Evolutionary conservation across 2,797 vertebrate species (phyloP).

Genomic region (Pterois miles): DNA sequence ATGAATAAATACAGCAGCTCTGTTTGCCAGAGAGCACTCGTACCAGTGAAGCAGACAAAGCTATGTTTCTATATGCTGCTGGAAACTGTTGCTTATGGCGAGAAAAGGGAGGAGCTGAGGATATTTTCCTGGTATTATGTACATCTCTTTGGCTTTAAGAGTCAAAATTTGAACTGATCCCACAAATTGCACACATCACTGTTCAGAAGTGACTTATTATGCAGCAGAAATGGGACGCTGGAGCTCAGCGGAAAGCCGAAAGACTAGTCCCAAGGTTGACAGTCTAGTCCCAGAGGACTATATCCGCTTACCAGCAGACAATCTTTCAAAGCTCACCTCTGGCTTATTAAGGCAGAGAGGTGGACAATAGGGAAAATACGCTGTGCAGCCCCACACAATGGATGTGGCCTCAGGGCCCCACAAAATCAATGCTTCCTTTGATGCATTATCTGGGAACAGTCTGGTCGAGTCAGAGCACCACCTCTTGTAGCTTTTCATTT

Average conservation of each 20-base stretch:
- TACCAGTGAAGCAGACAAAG: neutral
- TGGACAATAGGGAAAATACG: slow-evolving; percentile 24
- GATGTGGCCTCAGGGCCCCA: slow-evolving; percentile 8
- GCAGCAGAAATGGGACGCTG: neutral
- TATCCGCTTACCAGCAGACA: neutral
- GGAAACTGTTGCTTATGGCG: neutral
- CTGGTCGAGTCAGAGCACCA: slow-evolving; percentile 27
- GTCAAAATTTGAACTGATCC: neutral
- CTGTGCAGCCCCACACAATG: slow-evolving; percentile 21
- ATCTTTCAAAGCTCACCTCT: slow-evolving; percentile 34
- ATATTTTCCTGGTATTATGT: neutral
- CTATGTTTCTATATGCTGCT: neutral
- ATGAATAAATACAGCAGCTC: slow-evolving; percentile 43
- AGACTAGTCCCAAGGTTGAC: slow-evolving; percentile 20
- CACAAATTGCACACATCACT: neutral
- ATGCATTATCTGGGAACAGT: slow-evolving; percentile 31
- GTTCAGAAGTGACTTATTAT: neutral
- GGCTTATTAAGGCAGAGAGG: slow-evolving; percentile 32
- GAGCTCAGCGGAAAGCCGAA: slow-evolving; percentile 14
- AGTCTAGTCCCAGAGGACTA: slow-evolving; percentile 19
- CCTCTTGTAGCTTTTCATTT: slow-evolving; percentile 8
- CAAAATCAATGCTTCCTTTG: slow-evolving; percentile 47
- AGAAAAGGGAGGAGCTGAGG: neutral
- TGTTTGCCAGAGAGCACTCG: slow-evolving; percentile 25
- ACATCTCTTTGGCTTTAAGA: neutral